Base-by-base conservation (phyloP, 2,888 invertebrate genomes). In the Spisula solida region DNA sequence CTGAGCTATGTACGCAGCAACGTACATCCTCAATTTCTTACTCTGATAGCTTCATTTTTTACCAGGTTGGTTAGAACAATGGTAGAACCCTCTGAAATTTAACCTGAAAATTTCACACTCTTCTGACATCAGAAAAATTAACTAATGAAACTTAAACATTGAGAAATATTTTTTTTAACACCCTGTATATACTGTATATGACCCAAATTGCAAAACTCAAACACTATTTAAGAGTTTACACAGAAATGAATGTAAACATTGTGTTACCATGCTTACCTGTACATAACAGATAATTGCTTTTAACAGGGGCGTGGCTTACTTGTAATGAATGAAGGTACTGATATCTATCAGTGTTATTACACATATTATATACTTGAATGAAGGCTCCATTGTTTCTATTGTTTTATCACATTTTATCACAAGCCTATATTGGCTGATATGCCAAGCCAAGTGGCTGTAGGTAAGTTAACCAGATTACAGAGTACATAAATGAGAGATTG, bases 381-480 rank as follows among this genome's bases (percentile, higher is more conserved):
- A 66, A 66, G 60, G 60, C 60, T 66, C 25, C 25, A 66, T 66
- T 66, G 60, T 66, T 66, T 25, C 12, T 66, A 66, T 66, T 66
- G 25, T 66, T 66, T 56, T 66, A 66, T 66, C 60, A 66, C 60
- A 66, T 12, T 6, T 25, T 25, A 66, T 66, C 60, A 66, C 60
- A 25, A n/a, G 25, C 25, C 75, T 75, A 31, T 75, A 34, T 16
- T 75, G 41, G 75, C 75, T 75, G 75, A 75, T 75, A 75, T 25
- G 75, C 75, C 75, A 75, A 75, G 75, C 34, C 75, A 66, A 66
- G 51, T 51, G 51, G 16, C n/a, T 25, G n/a, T 25, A 25, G 60
- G 60, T 5, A 66, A 25, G 60, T 25, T 66, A 25, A 25, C 60
- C 60, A 66, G 60, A 66, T 66, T 25, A 10, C 60, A 10, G 0